Evolutionary conservation across 2,797 vertebrate genomes (phyloP), one percentile per base, ranked within the genome.

Genomic region (Erithacus rubecula): DNA sequence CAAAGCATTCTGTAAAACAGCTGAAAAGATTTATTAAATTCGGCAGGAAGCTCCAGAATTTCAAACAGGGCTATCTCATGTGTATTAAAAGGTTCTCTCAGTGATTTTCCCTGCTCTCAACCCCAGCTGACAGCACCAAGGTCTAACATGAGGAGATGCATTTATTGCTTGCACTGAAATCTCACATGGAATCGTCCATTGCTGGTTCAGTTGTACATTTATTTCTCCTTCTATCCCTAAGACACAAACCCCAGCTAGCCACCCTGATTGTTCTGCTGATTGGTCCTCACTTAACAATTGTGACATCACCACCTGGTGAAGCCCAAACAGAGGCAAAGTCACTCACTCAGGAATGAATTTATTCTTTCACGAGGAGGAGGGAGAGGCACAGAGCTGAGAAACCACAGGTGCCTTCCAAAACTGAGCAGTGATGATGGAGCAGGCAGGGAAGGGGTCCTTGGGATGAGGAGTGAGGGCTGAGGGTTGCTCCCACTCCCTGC

Each of bases 11-110:
- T 56, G 62, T 78, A 24, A 83, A 94, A 72, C 72, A 90, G 87
- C 83, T 94, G 91, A 95, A 93, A 93, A 60, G 76, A 47, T 70
- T 83, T 83, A 93, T 55, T 88, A 90, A 90, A 90, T 81, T 78
- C 55, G 3, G 76, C 60, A 81, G 95, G 78, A 83, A 79, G 62
- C 59, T 83, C 77, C 83, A 83, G 85, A 88, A 93, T 93, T 86
- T 81, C 65, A 83, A 80, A 13, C 26, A 65, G 65, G 80, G 52
- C 53, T 75, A 20, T 81, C 93, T 36, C n/a, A 20, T 68, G 60
- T 49, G 43, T 37, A 44, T 74, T 52, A 55, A 83, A 43, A 21
- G 23, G 16, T 30, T 52, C 21, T 70, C 52, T 74, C 75, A 41
- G 67, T 22, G 19, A 49, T 59, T 84, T 80, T 71, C 47, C 52